These are phyloP conservation scores for Acanthosepion esculentum DNA, from an alignment of 2,888 invertebrate species.

Conservation along the genomic window DNA sequence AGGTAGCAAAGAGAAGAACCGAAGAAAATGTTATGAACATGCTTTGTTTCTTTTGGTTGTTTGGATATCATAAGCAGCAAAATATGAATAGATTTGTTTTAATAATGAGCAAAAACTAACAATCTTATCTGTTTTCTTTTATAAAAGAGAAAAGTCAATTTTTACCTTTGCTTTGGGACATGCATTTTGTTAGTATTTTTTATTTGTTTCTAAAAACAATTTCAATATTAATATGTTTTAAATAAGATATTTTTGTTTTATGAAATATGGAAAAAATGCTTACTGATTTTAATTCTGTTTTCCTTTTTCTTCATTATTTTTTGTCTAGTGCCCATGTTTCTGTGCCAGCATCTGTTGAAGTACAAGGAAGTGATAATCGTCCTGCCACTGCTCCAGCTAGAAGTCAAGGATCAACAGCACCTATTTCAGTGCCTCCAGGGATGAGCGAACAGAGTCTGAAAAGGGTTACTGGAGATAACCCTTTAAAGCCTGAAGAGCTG, in stretches of 20 bases:
- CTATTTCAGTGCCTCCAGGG: constrained; percentile 64
- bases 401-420: constrained; percentile 50
- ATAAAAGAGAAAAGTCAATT: no score
- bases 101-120: no score
- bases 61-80: no score
- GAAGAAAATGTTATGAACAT: no score
- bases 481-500: constrained; percentile 76
- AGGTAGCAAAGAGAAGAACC: no score
- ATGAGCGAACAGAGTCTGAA: constrained; percentile 68
- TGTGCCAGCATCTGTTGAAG: constrained; percentile 50
- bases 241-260: neutral
- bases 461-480: constrained; percentile 67
- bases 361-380: constrained; percentile 45
- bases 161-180: no score
- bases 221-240: neutral
- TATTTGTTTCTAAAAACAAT: neutral
- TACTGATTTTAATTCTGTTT: neutral
- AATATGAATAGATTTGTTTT: no score
- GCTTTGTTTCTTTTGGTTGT: no score
- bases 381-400: constrained; percentile 54
- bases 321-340: constrained; percentile 53
- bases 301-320: constrained; percentile 49
- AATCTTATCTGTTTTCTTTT: no score
- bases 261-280: neutral
- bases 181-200: no score